Evolutionary conservation across 2,888 invertebrate species (phyloP), one percentile per base, ranked within the genome.

Genomic region (Ariolimax columbianus): DNA sequence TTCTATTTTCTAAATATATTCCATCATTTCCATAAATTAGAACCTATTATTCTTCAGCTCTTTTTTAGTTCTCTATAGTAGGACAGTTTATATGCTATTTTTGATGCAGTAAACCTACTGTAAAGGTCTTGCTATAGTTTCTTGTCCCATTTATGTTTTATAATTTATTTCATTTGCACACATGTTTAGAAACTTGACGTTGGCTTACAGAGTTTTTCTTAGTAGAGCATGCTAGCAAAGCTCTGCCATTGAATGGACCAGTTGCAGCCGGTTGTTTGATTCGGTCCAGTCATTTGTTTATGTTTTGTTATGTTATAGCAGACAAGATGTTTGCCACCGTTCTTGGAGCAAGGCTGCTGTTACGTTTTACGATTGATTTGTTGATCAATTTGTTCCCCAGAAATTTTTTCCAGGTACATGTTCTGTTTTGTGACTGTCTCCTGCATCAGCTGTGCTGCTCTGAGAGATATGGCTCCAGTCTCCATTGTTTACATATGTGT

Each of bases 341-440:
- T 68, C 47, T 77, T 38, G 63, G 68, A 51, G 47, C 38, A 38
- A 40, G 72, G 70, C 77, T 77, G 77, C 79, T 84, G 78, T 70
- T n/a, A 33, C n/a, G 68, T 83, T 73, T 26, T 9, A 68, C 33
- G 17, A 82, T 78, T 72, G 84, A 78, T 78, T 79, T 84, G 84
- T 84, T 79, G 78, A 84, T 78, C 72, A 79, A 78, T 82, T 73
- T 63, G 78, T 77, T 63, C 7, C 47, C 30, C 19, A 33, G 1
- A 47, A 1, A 66, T 70, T 43, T n/a, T 83, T 83, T 83, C 30
- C 72, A 75, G 63, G 63, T 83, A 33, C 77, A 75, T 47, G 43
- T 43, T 33, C 43, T 79, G 78, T 78, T 33, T 7, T 63, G 78
- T 78, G 63, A 78, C 47, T 75, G 43, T 38, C 0, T 36, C 77